Evolutionary conservation across 2,888 invertebrate species (phyloP), one percentile per base, ranked within the genome.

Genomic region (Hoplodrina ambigua): DNA sequence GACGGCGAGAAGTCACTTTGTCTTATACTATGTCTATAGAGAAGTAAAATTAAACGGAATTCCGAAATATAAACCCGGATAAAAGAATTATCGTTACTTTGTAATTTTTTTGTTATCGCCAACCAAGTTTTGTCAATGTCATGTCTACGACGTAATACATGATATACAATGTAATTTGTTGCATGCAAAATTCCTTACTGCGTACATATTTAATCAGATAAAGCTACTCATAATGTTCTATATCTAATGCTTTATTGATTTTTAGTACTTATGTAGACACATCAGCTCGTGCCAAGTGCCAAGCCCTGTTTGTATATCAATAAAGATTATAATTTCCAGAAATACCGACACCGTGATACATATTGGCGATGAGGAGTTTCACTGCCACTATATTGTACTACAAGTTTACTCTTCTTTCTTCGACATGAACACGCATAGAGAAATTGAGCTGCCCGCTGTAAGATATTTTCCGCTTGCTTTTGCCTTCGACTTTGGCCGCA

Each of bases 361-460:
- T 79, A 97, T 97, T 65, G 97, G 96, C 17, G 94, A 96, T 72
- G 97, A 97, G 83, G 97, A 97, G 85, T 97, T 97, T 84, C 96
- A 97, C 76, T 97, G 97, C 87, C 97, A 97, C 87, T 94, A 96
- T 33, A 94, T 97, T 37, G 97, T 97, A 2, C 92, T 97, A 5
- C 97, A 97, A 88, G 96, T 97, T 81, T 97, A 97, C 89, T 97
- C 97, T 1, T 90, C 94, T 37, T 97, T 96, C 81, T 97, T 97
- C 84, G 97, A 97, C 73, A 89, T 87, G 80, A 94, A 92, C 70
- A 82, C 82, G 37, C 85, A 90, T 52, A 86, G 85, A 75, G 92
- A 93, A 85, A 89, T 95, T 37, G 93, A 95, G 68, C 75, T 96
- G 44, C 92, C 94, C 6, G 65, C 81, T 44, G 96, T 95, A 85